Base-by-base conservation (phyloP, 2,888 invertebrate genomes). In the Aspidiotus rigidus region DNA sequence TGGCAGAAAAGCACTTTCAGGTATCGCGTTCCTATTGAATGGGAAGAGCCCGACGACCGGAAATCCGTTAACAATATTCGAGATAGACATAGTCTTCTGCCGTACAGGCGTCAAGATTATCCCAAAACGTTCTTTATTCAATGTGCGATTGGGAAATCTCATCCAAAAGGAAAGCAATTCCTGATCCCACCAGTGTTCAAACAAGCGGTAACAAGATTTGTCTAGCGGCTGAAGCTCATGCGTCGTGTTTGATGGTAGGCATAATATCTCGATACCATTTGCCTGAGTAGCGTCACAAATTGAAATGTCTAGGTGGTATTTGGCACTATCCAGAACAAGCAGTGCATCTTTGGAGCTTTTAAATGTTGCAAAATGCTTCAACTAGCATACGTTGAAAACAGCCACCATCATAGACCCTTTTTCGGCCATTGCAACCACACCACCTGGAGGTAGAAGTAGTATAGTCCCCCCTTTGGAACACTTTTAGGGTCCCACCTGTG, bases 201-300 rank as follows among this genome's bases (percentile, higher is more conserved):
- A 76, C 7, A 74, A 72, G 57, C 74, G 70, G 72, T 76, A 77
- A 15, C 76, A 75, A 7, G 75, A 67, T 72, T 77, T 77, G 72
- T 77, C 76, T 72, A 77, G 73, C 6, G 76, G 76, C 70, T 77
- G 77, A 3, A 77, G 72, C 64, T 77, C 76, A 72, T 77, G 77
- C 0, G 77, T 77, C 0, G 76, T 77, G 64, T 78, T 78, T 59
- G 75, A 75, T 13, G 76, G 77, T 44, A 78, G 71, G 72, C 77
- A 77, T 66, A 74, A 76, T 60, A 77, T 72, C 63, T 72, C 73
- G 59, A 77, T 75, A 17, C 72, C 73, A 57, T 71, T 69, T 66
- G 72, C 70, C 16, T 75, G 75, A 54, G 77, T 76, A 28, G 71
- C 74, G 16, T 75, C 75, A 16, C 75, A 75, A 70, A 77, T 76